Percentiles rank a stretch among this genome's conserved stretches.
phyloP scores from a whole-genome alignment of 2,113 vertebrate species.

The Scophthalmus maximus region DNA sequence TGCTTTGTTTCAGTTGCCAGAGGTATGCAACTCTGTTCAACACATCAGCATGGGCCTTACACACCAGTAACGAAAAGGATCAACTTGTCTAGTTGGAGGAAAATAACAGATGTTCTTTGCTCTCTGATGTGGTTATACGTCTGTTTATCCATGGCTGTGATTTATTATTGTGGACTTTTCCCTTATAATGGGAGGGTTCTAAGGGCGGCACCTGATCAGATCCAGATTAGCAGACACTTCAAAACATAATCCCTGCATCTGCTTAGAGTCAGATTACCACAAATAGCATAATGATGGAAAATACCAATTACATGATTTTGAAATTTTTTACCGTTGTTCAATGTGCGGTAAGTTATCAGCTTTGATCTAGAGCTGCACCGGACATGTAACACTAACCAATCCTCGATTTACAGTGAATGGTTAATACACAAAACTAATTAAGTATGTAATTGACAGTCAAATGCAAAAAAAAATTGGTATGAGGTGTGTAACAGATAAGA shows the following conservation, averaged over 20 bases:
- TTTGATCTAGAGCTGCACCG: not conserved
- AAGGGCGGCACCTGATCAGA: slow-evolving; percentile 70
- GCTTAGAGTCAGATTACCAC: slow-evolving; percentile 75
- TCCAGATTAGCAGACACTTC: slow-evolving; percentile 73
- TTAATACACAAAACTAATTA: too few relatives aligned
- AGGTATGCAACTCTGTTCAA: not conserved
- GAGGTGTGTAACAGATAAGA: too few relatives aligned
- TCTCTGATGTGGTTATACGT: slow-evolving; percentile 7
- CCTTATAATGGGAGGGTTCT: slow-evolving; percentile 29
- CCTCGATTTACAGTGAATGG: too few relatives aligned
- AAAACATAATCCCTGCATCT: slow-evolving; percentile 73
- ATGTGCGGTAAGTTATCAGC: not conserved
- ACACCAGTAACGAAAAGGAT: not conserved
- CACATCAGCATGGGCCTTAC: not conserved
- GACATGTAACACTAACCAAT: not conserved
- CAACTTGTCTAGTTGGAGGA: not conserved
- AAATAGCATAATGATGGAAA: slow-evolving; percentile 65
- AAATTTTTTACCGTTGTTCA: too few relatives aligned
- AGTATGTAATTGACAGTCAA: too few relatives aligned
- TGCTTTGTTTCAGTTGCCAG: not conserved
- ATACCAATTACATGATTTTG: slow-evolving; percentile 33
- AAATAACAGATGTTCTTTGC: not conserved
- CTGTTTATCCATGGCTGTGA: slow-evolving; percentile 23
- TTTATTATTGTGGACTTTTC: slow-evolving; percentile 31
- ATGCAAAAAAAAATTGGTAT: too few relatives aligned